Base-by-base conservation (phyloP, 2,888 invertebrate species). In the Calliphora vomitoria region DNA sequence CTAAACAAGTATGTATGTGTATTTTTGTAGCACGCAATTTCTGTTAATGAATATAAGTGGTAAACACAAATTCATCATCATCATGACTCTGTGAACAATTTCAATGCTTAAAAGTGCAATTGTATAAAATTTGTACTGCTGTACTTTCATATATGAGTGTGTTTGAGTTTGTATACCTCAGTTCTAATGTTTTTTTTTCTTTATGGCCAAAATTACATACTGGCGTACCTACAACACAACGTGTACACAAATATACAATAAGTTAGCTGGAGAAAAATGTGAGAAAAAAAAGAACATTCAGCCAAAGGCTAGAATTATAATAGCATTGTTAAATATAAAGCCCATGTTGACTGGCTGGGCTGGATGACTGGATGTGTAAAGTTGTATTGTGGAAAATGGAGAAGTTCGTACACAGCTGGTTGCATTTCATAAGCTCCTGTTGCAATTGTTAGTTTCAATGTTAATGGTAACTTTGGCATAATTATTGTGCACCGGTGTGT, bases 401-500 rank as follows among this genome's bases (percentile, higher is more conserved):
- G 25, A 66, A 79, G 55, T 66, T 71, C 38, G 38, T 60, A 38
- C 58, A 13, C 84, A 66, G 79, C 74, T 74, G 68, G 50, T 35
- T 74, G 66, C 50, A 60, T 68, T 75, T 76, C 38, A 85, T 64
- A 69, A 74, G 72, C 74, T 69, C 41, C 60, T 75, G 62, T 55
- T 53, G 84, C 79, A 80, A 80, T 58, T 60, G 83, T 80, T 84
- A 75, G 71, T 71, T 84, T 83, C 79, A 81, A 72, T 87, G 84
- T 82, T 78, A 87, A 85, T 84, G 79, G 82, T 47, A 85, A 85
- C 74, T 81, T 72, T 68, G 69, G 79, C 85, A 86, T 89, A 89
- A 89, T 89, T 89, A 89, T 89, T 89, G 89, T 83, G 86, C 89
- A 89, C 80, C 85, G 83, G 79, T 79, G 89, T 88, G 85, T 82